These are phyloP conservation scores for Leptodactylus fallax DNA, from an alignment of 2,797 vertebrate species.

Conservation along the genomic window DNA sequence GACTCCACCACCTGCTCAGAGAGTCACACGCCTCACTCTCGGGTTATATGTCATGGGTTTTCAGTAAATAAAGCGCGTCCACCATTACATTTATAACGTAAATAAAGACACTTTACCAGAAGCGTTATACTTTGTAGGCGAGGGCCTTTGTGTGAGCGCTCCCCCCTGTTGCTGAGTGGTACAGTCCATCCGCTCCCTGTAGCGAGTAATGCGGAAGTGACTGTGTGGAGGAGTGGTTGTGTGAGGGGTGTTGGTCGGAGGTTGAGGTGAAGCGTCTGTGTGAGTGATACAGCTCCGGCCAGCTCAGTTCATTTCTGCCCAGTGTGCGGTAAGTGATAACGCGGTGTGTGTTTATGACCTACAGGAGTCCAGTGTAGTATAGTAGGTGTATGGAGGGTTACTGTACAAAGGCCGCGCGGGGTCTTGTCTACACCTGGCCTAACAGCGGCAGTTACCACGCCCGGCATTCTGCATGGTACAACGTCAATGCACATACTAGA, in stretches of 20 bases:
- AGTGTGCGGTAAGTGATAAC: conserved; percentile 33
- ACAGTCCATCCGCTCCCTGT: conserved; percentile 44
- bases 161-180: background rate
- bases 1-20: background rate
- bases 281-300: background rate
- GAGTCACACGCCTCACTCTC: too few species aligned
- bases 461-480: background rate
- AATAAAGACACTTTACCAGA: background rate
- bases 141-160: background rate
- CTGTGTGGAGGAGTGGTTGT: conserved; percentile 22
- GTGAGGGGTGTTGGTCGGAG: conserved; percentile 53
- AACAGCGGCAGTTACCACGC: background rate
- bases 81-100: background rate
- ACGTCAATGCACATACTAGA: background rate
- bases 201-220: conserved; percentile 61
- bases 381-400: background rate
- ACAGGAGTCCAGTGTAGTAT: background rate
- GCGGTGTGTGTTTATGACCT: background rate
- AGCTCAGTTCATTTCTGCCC: background rate
- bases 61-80: background rate
- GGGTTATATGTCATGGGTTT: too few species aligned
- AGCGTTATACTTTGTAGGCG: background rate
- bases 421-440: background rate
- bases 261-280: conserved; percentile 43
- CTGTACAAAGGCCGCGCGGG: too few species aligned